These are phyloP conservation scores for Beris morrisii DNA, from an alignment of 2,888 invertebrate genomes.

Conservation along the genomic window DNA sequence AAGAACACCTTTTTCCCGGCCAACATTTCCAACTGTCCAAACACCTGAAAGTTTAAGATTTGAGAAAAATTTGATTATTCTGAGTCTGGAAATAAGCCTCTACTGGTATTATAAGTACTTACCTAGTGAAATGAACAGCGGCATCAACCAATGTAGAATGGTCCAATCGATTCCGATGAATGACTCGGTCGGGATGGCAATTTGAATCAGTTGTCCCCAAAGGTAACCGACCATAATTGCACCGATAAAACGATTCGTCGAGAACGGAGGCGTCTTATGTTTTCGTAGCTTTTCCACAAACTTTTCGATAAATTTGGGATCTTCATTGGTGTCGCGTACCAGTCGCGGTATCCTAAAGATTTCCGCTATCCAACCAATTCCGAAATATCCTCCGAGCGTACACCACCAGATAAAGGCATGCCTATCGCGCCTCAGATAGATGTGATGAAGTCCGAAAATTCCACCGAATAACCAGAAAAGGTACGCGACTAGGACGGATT, in stretches of 20 bases:
- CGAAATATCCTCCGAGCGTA: constrained; percentile 79
- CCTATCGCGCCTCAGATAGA: constrained; percentile 83
- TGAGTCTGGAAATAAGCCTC: neutral
- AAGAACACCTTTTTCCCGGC: constrained; percentile 74
- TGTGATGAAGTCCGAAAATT: constrained; percentile 84
- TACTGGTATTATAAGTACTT: constrained; percentile 43
- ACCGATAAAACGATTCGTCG: constrained; percentile 74
- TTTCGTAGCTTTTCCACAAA: constrained; percentile 65
- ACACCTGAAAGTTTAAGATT: constrained; percentile 66
- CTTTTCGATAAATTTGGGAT: constrained; percentile 66
- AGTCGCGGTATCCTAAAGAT: constrained; percentile 82
- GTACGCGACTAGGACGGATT: constrained; percentile 73
- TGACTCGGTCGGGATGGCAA: constrained; percentile 77
- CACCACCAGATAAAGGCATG: constrained; percentile 92
- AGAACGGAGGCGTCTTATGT: constrained; percentile 79
- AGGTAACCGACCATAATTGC: constrained; percentile 77
- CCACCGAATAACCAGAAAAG: constrained; percentile 87
- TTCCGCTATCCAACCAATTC: constrained; percentile 86
- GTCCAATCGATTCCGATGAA: constrained; percentile 71
- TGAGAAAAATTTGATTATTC: neutral
- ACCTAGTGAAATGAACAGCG: constrained; percentile 74
- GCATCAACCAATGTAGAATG: constrained; percentile 72
- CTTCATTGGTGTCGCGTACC: constrained; percentile 79
- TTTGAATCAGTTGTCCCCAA: constrained; percentile 74
- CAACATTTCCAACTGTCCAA: constrained; percentile 89